Conservation (phyloP, 2,888 invertebrate genomes). For the Catonia carolina region DNA sequence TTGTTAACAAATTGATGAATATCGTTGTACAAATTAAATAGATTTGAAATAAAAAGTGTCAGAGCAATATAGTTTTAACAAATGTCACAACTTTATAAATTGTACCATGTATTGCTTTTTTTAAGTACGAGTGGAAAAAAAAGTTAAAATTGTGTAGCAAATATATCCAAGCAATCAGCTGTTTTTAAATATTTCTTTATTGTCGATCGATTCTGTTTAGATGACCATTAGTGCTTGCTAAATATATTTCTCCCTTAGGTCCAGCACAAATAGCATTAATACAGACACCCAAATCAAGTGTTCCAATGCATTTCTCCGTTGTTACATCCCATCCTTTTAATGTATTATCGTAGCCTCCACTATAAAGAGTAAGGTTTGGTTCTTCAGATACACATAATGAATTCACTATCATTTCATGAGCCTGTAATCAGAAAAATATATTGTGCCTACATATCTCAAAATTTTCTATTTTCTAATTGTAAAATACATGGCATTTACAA, state of each 20-base stretch:
- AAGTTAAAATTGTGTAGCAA: no score
- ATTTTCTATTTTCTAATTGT: not conserved
- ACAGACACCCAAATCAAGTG: conserved; percentile 38
- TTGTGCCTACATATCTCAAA: conserved; percentile 2
- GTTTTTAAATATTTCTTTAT: no score
- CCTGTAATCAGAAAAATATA: conserved; percentile 37
- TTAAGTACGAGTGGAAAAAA: no score
- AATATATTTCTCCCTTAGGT: conserved; percentile 45
- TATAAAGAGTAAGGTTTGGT: conserved; percentile 40
- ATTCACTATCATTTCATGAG: conserved; percentile 47
- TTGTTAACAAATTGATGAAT: no score
- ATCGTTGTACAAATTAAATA: no score
- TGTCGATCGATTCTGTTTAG: conserved; percentile 43
- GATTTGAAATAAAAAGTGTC: no score
- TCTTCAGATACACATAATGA: conserved; percentile 40
- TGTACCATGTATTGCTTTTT: no score
- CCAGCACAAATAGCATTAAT: conserved; percentile 47
- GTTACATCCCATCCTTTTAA: conserved; percentile 45
- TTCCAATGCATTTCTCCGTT: conserved; percentile 35
- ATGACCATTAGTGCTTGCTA: conserved; percentile 52
- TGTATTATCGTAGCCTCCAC: conserved; percentile 47
- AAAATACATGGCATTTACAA: not conserved
- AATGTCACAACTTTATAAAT: no score
- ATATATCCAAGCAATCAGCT: no score
- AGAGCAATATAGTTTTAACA: no score